Evolutionary conservation across 2,797 vertebrate genomes (phyloP), one percentile per base, ranked within the genome.

Genomic region (Peromyscus melanophrys): DNA sequence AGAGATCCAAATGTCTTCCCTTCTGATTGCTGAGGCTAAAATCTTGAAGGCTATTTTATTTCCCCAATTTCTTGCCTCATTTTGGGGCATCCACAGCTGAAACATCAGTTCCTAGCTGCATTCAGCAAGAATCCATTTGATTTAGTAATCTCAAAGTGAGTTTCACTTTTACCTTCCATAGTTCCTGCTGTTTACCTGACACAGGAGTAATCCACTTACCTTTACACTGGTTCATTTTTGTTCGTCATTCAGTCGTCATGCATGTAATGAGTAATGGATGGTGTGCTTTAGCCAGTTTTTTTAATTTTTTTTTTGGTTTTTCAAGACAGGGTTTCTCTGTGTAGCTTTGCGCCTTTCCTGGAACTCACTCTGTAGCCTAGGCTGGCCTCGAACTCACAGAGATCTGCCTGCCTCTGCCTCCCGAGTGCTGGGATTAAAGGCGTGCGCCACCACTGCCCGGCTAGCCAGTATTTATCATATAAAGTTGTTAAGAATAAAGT

Each of bases 191-290:
- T 61, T 16, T 87, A 82, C 27, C 92, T 23, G 63, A 40, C 46
- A 65, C 23, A 63, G 16, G 61, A 78, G 76, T 4, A 73, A 21
- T 92, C 29, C 63, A 80, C 73, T 29, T 52, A 61, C 89, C 43
- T 84, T 84, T 31, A 31, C 29, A 82, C 59, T 59, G 21, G 27
- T 90, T 90, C 37, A 9, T n/a, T 94, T 96, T 87, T 57, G 11
- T 91, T 88, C 52, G 43, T 43, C 34, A 34, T 82, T 95, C 61
- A 83, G 25, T 71, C 57, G 43, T 89, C 59, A 89, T 17, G 76
- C 73, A 73, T 59, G 46, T 71, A 86, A 57, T 78, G 14, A 75
- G 8, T 69, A 16, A 69, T n/a, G 67, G 34, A 7, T 67, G 65
- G 29, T 69, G 14, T 67, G 65, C 31, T 34, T n/a, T 69, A 69